Conservation (phyloP, 2,888 invertebrate genomes). For the Lasioglossum marginatum region DNA sequence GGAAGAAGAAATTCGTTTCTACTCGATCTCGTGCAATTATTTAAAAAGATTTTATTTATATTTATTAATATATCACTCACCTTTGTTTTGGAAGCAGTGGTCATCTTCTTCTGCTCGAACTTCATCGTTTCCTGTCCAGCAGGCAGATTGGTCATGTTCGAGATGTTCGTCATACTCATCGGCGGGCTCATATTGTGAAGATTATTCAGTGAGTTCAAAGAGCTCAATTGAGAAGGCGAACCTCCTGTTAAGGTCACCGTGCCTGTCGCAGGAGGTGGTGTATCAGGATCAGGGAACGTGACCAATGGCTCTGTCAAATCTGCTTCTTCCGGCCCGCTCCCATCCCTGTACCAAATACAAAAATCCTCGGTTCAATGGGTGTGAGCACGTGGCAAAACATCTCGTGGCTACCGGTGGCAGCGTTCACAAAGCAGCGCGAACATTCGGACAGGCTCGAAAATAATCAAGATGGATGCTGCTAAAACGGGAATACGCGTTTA, state of each 20-base stretch:
- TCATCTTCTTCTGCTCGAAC: constrained; percentile 93
- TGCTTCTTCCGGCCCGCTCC: constrained; percentile 77
- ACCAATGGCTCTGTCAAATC: constrained; percentile 88
- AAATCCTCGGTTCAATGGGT: not conserved
- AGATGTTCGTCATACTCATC: constrained; percentile 80
- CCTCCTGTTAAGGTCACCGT: constrained; percentile 83
- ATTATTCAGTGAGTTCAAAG: constrained; percentile 80
- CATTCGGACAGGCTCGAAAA: constrained; percentile 30
- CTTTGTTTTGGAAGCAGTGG: constrained; percentile 91
- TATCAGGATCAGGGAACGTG: constrained; percentile 93
- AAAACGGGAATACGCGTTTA: constrained; percentile 45
- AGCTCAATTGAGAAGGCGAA: constrained; percentile 84
- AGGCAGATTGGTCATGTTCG: constrained; percentile 77
- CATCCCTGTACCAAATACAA: constrained; percentile 69
- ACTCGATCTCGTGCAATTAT: not conserved
- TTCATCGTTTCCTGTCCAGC: constrained; percentile 88
- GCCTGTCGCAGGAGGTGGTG: constrained; percentile 87
- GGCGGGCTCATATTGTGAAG: constrained; percentile 78
- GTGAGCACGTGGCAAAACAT: not conserved
- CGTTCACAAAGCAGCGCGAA: constrained; percentile 13
- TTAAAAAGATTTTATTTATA: no score
- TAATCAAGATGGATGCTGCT: constrained; percentile 38
- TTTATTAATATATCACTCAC: no score
- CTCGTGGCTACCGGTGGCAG: not conserved
- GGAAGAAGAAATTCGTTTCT: not conserved